These are phyloP conservation scores for Formica selysi DNA, from an alignment of 1,140 invertebrate genomes.

Conservation along the genomic window DNA sequence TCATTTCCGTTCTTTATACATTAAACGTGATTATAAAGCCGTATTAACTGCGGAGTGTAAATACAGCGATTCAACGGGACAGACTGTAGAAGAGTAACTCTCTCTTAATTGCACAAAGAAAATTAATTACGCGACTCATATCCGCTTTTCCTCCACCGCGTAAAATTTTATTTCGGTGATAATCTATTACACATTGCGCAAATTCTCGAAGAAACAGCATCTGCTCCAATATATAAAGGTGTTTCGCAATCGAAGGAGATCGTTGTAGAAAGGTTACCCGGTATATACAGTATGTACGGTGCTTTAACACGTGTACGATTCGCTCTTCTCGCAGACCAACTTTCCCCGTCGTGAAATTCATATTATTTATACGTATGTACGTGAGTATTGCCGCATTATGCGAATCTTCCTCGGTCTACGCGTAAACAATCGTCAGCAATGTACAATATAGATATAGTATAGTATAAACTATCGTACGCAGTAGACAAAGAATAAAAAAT, in stretches of 20 bases:
- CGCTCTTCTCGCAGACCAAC: constrained; percentile 48
- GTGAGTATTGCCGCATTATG: background rate
- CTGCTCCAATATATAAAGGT: constrained; percentile 44
- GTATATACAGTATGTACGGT: constrained; percentile 13
- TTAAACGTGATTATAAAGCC: background rate
- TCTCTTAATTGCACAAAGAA: background rate
- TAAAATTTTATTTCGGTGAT: constrained; percentile 43
- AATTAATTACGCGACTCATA: background rate
- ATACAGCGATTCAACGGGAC: background rate
- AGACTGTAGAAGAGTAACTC: background rate
- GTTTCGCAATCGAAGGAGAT: constrained; percentile 44
- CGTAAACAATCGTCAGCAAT: background rate
- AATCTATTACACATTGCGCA: constrained; percentile 41
- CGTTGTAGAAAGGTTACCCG: constrained; percentile 21
- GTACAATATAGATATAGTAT: background rate
- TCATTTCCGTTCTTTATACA: background rate
- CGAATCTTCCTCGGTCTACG: background rate
- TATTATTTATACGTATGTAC: constrained; percentile 38
- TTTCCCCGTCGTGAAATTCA: constrained; percentile 60
- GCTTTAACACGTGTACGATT: background rate
- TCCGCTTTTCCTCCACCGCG: background rate
- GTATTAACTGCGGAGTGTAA: background rate
- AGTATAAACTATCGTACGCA: background rate
- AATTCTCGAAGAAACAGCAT: constrained; percentile 36
- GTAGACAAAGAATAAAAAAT: background rate